Percentiles rank a stretch among this genome's conserved stretches.
Conservation (phyloP, 2,888 invertebrate genomes). For the Temnothorax rugatulus region DNA sequence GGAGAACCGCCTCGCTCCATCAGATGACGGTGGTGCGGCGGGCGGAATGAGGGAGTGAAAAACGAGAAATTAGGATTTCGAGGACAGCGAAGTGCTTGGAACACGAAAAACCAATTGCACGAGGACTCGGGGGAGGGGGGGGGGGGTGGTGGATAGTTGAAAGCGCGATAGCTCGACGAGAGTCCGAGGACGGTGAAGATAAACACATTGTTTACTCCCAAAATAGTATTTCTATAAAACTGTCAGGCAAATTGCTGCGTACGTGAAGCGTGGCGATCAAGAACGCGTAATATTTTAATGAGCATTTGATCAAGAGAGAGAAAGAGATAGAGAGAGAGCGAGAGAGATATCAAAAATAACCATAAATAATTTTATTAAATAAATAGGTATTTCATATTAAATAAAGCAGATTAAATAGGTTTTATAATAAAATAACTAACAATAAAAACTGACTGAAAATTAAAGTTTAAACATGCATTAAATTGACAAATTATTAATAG, state of each 20-base stretch:
- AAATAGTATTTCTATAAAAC: conserved; percentile 45
- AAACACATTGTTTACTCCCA: conserved; percentile 32
- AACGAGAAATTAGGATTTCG: conserved; percentile 80
- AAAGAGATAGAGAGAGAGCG: background rate
- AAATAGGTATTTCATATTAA: too few species aligned
- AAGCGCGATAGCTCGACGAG: conserved; percentile 39
- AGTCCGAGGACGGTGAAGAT: conserved; percentile 45
- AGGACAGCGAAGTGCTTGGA: conserved; percentile 72
- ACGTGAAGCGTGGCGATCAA: background rate
- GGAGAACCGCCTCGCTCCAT: conserved; percentile 63
- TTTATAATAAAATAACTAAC: background rate
- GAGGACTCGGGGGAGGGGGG: conserved; percentile 72
- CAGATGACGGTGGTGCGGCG: conserved; percentile 52
- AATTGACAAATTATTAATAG: background rate
- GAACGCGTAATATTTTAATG: conserved; percentile 1
- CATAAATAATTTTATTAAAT: background rate
- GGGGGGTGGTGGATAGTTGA: conserved; percentile 48
- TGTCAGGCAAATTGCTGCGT: conserved; percentile 9
- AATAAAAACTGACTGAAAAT: background rate
- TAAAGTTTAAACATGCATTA: background rate
- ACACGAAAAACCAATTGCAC: conserved; percentile 81
- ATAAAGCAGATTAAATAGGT: background rate
- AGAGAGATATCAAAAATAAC: background rate
- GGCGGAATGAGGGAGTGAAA: conserved; percentile 66
- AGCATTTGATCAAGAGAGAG: background rate